Evolutionary conservation across 30 jellyfish, hydroid and myxozoan genomes (phyloP).

Genomic region (Chrysaora quinquecirrha): DNA sequence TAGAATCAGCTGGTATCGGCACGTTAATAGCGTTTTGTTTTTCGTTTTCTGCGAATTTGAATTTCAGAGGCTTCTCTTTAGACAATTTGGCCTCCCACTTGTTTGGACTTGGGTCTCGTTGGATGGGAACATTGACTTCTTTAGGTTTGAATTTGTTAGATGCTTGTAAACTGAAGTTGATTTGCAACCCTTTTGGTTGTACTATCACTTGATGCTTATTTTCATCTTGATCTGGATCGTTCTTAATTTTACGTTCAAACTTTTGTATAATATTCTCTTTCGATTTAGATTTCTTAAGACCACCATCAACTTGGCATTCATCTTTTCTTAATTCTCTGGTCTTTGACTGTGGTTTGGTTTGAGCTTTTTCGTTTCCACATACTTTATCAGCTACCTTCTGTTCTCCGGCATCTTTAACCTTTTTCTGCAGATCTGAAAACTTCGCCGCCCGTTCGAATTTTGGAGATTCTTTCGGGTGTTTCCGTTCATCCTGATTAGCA

Average conservation of each 20-base stretch:
- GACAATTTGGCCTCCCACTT: constrained; percentile 7
- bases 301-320: constrained; percentile 21
- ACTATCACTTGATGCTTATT: constrained; percentile 34
- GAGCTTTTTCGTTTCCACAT: not conserved
- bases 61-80: constrained; percentile 62
- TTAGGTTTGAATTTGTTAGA: constrained; percentile 56
- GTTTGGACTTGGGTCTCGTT: not conserved
- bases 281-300: constrained; percentile 6
- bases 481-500: not conserved
- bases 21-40: constrained; percentile 27
- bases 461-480: not conserved
- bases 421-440: not conserved
- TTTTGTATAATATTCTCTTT: constrained; percentile 40
- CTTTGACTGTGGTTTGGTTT: not conserved
- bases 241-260: constrained; percentile 26
- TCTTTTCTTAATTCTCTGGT: too few species aligned
- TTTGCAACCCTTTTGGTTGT: constrained; percentile 65
- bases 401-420: not conserved
- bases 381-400: constrained; percentile 4
- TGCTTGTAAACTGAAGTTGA: constrained; percentile 59
- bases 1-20: constrained; percentile 28
- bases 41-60: constrained; percentile 2
- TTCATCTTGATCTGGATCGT: not conserved
- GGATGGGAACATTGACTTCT: constrained; percentile 17
- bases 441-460: not conserved